Percentiles rank a stretch among this genome's conserved stretches.
These are phyloP conservation scores for Gulo gulo DNA, from an alignment of 2,113 vertebrate genomes.

Conservation along the genomic window DNA sequence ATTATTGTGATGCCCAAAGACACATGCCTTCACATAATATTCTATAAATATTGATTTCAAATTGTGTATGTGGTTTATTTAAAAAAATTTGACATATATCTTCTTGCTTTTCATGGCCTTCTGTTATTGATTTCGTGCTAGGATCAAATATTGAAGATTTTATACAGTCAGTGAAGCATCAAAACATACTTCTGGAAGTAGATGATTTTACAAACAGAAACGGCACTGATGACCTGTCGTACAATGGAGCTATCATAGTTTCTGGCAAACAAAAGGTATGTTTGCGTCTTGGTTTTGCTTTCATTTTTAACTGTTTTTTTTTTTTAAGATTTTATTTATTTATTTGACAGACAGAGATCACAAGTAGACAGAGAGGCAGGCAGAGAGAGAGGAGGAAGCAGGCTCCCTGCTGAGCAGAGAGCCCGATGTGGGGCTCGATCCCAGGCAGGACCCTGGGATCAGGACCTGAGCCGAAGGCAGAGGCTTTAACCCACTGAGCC, in stretches of 20 bases:
- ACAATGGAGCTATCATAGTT: constrained; percentile 92
- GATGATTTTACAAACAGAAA: constrained; percentile 84
- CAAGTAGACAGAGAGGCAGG: too few relatives aligned
- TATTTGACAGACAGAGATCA: too few relatives aligned
- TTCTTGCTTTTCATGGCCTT: background rate
- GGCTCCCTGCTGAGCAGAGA: too few relatives aligned
- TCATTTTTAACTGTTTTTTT: constrained; percentile 5
- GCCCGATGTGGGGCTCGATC: too few relatives aligned
- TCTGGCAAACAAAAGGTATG: constrained; percentile 86
- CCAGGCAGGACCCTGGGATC: too few relatives aligned
- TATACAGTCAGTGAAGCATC: constrained; percentile 86
- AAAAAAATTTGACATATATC: background rate
- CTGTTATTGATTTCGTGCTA: constrained; percentile 66
- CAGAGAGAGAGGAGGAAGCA: too few relatives aligned
- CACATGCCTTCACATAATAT: background rate
- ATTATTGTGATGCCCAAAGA: background rate
- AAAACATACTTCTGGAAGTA: constrained; percentile 89
- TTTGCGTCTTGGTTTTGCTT: background rate
- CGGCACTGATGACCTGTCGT: constrained; percentile 84
- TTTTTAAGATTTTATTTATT: too few relatives aligned
- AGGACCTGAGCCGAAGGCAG: too few relatives aligned
- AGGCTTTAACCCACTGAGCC: too few relatives aligned
- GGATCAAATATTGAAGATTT: constrained; percentile 90
- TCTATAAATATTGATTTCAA: background rate
- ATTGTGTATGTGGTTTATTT: background rate